Conservation (phyloP, 2,113 vertebrate species). For the cat (Felis catus) region F.catus_Fca126_mat1.0 CM031419.1:77274501-77275000, state of each 20-base stretch:
- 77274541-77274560: too few species aligned
- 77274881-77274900: neutral
- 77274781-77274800: neutral
- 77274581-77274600: too few species aligned
- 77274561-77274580: too few species aligned
- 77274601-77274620: too few species aligned
- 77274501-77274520: too few species aligned
- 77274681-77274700: neutral
- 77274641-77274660: too few species aligned
- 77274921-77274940: neutral
- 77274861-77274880: neutral
- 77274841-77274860: neutral
- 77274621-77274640: too few species aligned
- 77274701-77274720: neutral
- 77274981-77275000: neutral
- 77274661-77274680: neutral
- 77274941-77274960: neutral
- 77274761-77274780: neutral
- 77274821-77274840: neutral
- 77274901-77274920: neutral
- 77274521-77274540: too few species aligned
- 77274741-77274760: neutral
- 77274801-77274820: neutral
- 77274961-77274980: neutral
- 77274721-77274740: neutral